Base-by-base conservation (phyloP, 2,113 vertebrate genomes). In the Eira barbara region DNA sequence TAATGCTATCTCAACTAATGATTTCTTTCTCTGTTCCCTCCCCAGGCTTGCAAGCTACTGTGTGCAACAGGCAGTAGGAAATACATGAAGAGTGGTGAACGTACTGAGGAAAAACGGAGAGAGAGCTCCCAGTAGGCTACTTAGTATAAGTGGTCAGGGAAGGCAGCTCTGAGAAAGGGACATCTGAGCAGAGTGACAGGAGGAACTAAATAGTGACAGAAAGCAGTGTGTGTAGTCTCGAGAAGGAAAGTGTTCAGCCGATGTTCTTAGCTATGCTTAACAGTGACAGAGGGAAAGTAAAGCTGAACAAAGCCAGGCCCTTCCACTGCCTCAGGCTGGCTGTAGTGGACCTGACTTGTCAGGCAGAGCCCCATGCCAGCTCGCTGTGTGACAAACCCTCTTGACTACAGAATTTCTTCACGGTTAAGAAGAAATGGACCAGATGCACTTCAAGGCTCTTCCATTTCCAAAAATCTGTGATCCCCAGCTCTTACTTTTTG, bases 171-270 rank as follows among this genome's bases (percentile, higher is more conserved):
- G 17, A 84, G 91, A 20, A 55, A 34, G 34, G 36, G 34, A 34
- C 6, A 61, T 15, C 42, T 29, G 17, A 23, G 45, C 27, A 80
- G 89, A 74, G 57, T 11, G 47, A 49, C 4, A 17, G 61, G n/a
- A 49, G 9, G 52, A 47, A 52, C 49, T 36, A 67, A 18, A 29
- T 6, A n/a, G 55, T 0, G 7, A 39, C 52, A 36, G 45, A 4
- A 27, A 31, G 18, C 4, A 34, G n/a, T 0, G 78, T 47, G 27
- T 0, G 4, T 6, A 2, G n/a, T n/a, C 34, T 34, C 0, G 0
- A 27, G 27, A 39, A 79, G 61, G 12, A 10, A 34, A 31, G 61
- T 8, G 1, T 31, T 36, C 20, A 20, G 49, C 4, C 10, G 23
- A 42, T 52, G 74, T 18, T 34, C 49, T 88, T 27, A 4, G 25